A percentile compares a stretch with the other conserved stretches of the same genome.
Evolutionary conservation across 2,797 vertebrate genomes (phyloP).

Genomic region (Gephyroberyx darwinii): DNA sequence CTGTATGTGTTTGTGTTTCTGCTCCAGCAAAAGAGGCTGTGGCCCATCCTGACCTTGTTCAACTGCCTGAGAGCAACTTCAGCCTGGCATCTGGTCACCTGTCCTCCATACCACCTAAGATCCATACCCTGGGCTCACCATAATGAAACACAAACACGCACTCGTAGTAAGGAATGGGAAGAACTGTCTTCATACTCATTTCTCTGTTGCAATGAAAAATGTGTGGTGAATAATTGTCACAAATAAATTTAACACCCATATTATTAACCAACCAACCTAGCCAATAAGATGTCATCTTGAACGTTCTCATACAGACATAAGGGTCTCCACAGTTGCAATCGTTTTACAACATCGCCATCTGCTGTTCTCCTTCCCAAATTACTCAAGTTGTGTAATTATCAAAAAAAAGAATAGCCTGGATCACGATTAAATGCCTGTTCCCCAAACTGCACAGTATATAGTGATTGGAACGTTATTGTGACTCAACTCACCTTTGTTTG

Average conservation of each 20-base stretch:
- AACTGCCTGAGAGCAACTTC: conserved; percentile 84
- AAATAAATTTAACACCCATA: background rate
- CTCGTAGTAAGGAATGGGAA: conserved; percentile 12
- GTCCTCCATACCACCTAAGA: conserved; percentile 84
- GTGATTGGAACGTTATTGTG: background rate
- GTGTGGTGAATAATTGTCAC: background rate
- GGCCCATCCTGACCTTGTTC: conserved; percentile 82
- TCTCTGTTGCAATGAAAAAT: background rate
- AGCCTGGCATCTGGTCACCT: conserved; percentile 82
- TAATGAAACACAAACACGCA: conserved; percentile 26
- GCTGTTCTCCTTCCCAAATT: conserved; percentile 45
- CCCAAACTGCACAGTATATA: background rate
- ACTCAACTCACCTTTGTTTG: conserved; percentile 21
- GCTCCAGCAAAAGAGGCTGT: conserved; percentile 15
- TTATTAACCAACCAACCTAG: background rate
- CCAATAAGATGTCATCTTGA: conserved; percentile 21
- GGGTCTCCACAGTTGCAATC: background rate
- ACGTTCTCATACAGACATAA: background rate
- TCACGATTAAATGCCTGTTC: background rate
- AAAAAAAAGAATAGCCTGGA: background rate
- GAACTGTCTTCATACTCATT: background rate
- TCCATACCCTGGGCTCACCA: conserved; percentile 66
- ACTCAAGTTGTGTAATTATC: background rate
- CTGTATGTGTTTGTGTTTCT: conserved; percentile 25
- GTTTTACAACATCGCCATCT: conserved; percentile 64